These are phyloP conservation scores for Zeuzera pyrina DNA, from an alignment of 2,888 invertebrate species.

Conservation along the genomic window DNA sequence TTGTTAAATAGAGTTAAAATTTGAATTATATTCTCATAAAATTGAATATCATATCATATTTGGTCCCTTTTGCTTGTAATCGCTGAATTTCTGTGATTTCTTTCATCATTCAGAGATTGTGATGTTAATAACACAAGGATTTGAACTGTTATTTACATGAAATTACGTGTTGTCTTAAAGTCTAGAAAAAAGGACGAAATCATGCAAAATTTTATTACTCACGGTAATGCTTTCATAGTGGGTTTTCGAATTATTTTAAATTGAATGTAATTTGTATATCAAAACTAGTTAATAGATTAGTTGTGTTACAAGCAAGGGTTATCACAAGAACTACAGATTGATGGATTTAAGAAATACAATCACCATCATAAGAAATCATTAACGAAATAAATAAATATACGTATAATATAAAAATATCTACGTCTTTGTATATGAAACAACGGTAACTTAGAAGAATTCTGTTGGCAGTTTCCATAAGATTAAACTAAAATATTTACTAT, in stretches of 20 bases:
- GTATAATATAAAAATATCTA: constrained; percentile 37
- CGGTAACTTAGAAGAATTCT: constrained; percentile 60
- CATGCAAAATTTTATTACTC: constrained; percentile 37
- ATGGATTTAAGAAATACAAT: constrained; percentile 27
- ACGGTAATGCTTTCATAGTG: no score
- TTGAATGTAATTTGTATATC: no score
- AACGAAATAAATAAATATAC: constrained; percentile 33
- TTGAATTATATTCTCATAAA: constrained; percentile 31
- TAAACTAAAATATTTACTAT: constrained; percentile 40
- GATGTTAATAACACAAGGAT: constrained; percentile 39
- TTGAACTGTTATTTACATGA: constrained; percentile 47
- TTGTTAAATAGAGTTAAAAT: constrained; percentile 50
- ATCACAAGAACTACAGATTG: constrained; percentile 51
- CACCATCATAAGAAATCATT: constrained; percentile 27
- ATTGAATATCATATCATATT: constrained; percentile 47
- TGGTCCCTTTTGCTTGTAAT: constrained; percentile 73
- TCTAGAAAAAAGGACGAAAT: constrained; percentile 29
- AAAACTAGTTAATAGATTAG: constrained; percentile 68
- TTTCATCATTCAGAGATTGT: constrained; percentile 39
- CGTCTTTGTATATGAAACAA: constrained; percentile 55
- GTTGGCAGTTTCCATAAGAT: constrained; percentile 52
- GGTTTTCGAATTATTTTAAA: constrained; percentile 1
- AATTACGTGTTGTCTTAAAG: constrained; percentile 28
- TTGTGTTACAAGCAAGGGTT: constrained; percentile 73
- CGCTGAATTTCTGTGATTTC: constrained; percentile 40